Conservation (phyloP, 2,888 invertebrate species). For the Adela reaumurella region DNA sequence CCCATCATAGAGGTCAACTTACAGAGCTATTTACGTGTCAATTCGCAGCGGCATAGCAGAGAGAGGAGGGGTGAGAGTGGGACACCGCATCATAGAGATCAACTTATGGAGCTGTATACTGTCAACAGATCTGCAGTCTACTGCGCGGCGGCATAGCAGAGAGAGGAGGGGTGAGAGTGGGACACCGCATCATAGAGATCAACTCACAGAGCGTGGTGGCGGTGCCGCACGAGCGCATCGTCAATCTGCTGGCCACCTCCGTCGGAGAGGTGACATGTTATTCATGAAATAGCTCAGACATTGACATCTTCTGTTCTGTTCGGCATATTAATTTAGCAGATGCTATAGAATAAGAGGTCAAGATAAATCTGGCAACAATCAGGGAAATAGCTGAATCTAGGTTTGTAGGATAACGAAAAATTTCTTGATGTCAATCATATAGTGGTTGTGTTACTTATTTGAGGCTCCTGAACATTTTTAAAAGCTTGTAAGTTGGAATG, state of each 20-base stretch:
- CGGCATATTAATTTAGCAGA: too few species aligned
- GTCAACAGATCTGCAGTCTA: slow-evolving; percentile 87
- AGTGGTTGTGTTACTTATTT: too few species aligned
- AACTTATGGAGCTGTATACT: not conserved
- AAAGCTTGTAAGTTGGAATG: too few species aligned
- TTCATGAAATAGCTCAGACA: too few species aligned
- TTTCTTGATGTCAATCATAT: too few species aligned
- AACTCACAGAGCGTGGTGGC: slow-evolving; percentile 99
- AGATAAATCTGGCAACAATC: too few species aligned
- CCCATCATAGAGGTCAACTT: slow-evolving; percentile 99
- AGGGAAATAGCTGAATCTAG: too few species aligned
- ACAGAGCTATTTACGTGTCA: slow-evolving; percentile 95
- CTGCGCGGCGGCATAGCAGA: slow-evolving; percentile 98
- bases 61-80: too few species aligned
- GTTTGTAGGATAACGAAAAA: too few species aligned
- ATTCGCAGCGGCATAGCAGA: slow-evolving; percentile 97
- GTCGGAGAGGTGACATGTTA: slow-evolving; percentile 84
- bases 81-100: not conserved
- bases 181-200: slow-evolving; percentile 99
- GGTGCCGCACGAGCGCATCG: slow-evolving; percentile 99
- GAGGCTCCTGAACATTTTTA: too few species aligned
- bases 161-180: slow-evolving; percentile 96
- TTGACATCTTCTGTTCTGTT: too few species aligned
- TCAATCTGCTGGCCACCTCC: slow-evolving; percentile 96
- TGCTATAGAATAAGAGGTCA: too few species aligned